These are phyloP conservation scores for Torymus texanus DNA, from an alignment of 2,888 invertebrate genomes.

Conservation along the genomic window DNA sequence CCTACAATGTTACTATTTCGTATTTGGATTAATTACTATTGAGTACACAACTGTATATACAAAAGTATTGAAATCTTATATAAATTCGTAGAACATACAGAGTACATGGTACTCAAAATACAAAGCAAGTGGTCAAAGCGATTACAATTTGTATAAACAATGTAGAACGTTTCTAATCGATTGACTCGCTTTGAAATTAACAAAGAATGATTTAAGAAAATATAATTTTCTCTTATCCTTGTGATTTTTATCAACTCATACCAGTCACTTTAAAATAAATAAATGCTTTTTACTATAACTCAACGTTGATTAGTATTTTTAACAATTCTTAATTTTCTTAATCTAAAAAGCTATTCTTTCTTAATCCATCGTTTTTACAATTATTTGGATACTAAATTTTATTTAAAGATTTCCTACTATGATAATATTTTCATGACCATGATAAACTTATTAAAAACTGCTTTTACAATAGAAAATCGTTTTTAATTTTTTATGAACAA, in stretches of 20 bases:
- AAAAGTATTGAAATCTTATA: constrained; percentile 33
- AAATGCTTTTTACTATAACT: not conserved
- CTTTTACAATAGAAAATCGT: too few relatives aligned
- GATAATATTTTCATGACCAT: too few relatives aligned
- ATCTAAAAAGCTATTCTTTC: too few relatives aligned
- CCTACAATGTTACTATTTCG: not conserved
- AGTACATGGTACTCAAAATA: constrained; percentile 66
- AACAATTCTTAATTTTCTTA: too few relatives aligned
- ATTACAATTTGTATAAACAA: constrained; percentile 24
- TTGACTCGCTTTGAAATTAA: constrained; percentile 22
- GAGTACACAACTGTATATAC: constrained; percentile 37
- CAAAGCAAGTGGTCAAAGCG: constrained; percentile 29
- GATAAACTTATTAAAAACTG: too few relatives aligned
- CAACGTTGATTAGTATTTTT: too few relatives aligned
- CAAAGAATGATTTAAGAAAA: constrained; percentile 12
- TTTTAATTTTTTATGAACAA: too few relatives aligned
- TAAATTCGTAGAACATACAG: constrained; percentile 37
- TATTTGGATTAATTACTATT: constrained; percentile 5
- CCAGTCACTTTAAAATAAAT: constrained; percentile 41
- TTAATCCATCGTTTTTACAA: too few relatives aligned
- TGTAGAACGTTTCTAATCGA: constrained; percentile 3
- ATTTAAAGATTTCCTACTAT: too few relatives aligned
- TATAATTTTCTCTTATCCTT: not conserved
- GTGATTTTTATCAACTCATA: not conserved
- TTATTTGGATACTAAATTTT: too few relatives aligned